Evolutionary conservation across 2,113 vertebrate species (phyloP), one percentile per base, ranked within the genome.

Genomic region (Dromas ardeola): DNA sequence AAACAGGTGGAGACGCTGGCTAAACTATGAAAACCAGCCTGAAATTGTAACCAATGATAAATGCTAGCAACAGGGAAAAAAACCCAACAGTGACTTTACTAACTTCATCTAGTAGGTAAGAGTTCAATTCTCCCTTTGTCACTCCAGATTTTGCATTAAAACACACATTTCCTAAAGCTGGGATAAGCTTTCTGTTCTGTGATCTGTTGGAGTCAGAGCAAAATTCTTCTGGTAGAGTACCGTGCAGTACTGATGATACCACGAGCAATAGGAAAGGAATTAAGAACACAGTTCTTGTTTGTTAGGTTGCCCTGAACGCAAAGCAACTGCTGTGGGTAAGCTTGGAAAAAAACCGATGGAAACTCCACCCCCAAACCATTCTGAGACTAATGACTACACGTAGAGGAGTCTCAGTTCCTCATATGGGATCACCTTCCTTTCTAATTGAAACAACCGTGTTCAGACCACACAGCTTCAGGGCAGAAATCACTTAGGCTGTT

Each of bases 361-460:
- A 84, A 52, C 20, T 47, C 18, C 42, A 67, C 18, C 30, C 34
- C 16, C 38, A 74, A 85, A 21, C 34, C 36, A 78, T 9, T 30
- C 49, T 34, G 59, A 69, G 30, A 21, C 26, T 40, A 61, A 22
- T 6, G 8, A 15, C 10, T 38, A 4, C 3, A 45, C 0, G 0
- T 6, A 30, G 26, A 45, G 15, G n/a, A 62, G 34, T 16, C 56
- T 86, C 56, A 42, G 42, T 26, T 81, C 32, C 73, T 34, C 80
- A 15, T 9, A 11, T 8, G 23, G 61, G 36, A 38, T 16, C 45
- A 38, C 4, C 7, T n/a, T 81, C 78, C 49, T 23, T 55, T 40
- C 62, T 30, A 12, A 61, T 1, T n/a, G 15, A 25, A 56, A 21
- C 8, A 74, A 3, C 30, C 10, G 34, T 10, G 13, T 10, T 65